phyloP scores from a whole-genome alignment of 2,888 invertebrate species.

The Ganaspis brasiliensis region DNA sequence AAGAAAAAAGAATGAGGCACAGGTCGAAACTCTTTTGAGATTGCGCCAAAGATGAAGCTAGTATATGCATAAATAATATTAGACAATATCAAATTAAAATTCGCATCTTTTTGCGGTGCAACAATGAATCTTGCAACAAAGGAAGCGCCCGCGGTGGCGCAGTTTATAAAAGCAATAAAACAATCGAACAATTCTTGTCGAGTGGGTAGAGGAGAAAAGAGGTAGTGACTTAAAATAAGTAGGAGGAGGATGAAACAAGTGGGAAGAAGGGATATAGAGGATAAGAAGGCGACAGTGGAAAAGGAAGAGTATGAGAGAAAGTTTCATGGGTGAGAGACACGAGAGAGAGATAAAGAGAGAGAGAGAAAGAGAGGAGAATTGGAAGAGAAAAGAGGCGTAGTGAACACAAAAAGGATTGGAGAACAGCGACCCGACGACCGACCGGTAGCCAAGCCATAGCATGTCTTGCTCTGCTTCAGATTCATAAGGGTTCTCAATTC shows the following conservation, averaged over 20 bases:
- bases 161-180: slow-evolving; percentile 77
- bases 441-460: slow-evolving; percentile 77
- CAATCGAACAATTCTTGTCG: slow-evolving; percentile 71
- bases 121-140: slow-evolving; percentile 74
- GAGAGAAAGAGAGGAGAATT: slow-evolving; percentile 58
- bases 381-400: slow-evolving; percentile 64
- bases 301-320: slow-evolving; percentile 64
- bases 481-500: slow-evolving; percentile 71
- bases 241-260: slow-evolving; percentile 54
- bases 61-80: slow-evolving; percentile 73
- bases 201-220: slow-evolving; percentile 53
- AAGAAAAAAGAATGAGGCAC: background rate
- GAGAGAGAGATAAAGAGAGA: slow-evolving; percentile 52
- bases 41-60: slow-evolving; percentile 4
- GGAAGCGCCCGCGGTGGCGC: slow-evolving; percentile 70
- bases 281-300: slow-evolving; percentile 57
- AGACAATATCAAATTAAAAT: slow-evolving; percentile 76
- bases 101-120: slow-evolving; percentile 71
- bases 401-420: slow-evolving; percentile 67
- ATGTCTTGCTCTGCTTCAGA: slow-evolving; percentile 76
- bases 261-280: slow-evolving; percentile 61
- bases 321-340: slow-evolving; percentile 48
- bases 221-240: slow-evolving; percentile 49
- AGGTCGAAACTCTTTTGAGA: slow-evolving; percentile 52
- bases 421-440: slow-evolving; percentile 79